phyloP scores from a whole-genome alignment of 2,797 vertebrate genomes.

The Lacerta agilis region DNA sequence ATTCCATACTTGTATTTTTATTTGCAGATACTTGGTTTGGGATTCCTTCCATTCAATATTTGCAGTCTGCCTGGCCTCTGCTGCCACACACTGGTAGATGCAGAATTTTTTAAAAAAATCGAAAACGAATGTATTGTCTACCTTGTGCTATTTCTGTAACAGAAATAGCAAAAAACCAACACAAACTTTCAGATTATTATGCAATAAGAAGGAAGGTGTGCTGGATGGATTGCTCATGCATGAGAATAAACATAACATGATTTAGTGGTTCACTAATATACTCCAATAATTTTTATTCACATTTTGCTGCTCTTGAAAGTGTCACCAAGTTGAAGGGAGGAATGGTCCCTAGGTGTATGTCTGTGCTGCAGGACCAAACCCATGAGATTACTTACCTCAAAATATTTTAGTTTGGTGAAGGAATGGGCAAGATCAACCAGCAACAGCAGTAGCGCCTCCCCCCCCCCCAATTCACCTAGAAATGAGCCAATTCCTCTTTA shows the following conservation, averaged over 20 bases:
- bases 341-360: not conserved
- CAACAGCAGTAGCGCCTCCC: no score
- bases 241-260: not conserved
- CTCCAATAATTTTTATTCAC: not conserved
- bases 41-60: not conserved
- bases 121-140: not conserved
- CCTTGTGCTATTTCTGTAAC: not conserved
- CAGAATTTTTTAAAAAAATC: no score
- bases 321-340: not conserved
- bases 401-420: not conserved
- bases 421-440: not conserved
- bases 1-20: no score
- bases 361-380: not conserved
- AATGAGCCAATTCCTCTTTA: not conserved
- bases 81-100: conserved; percentile 64
- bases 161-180: not conserved
- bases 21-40: not conserved
- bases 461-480: not conserved
- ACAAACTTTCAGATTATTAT: not conserved
- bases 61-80: conserved; percentile 36
- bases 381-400: not conserved
- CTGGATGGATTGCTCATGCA: not conserved
- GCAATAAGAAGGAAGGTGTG: not conserved
- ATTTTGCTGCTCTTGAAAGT: not conserved
- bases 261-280: not conserved